A percentile compares a stretch with the other conserved stretches of the same genome.
These are phyloP conservation scores for Galbula dea DNA, from an alignment of 2,113 vertebrate genomes.

Conservation along the genomic window DNA sequence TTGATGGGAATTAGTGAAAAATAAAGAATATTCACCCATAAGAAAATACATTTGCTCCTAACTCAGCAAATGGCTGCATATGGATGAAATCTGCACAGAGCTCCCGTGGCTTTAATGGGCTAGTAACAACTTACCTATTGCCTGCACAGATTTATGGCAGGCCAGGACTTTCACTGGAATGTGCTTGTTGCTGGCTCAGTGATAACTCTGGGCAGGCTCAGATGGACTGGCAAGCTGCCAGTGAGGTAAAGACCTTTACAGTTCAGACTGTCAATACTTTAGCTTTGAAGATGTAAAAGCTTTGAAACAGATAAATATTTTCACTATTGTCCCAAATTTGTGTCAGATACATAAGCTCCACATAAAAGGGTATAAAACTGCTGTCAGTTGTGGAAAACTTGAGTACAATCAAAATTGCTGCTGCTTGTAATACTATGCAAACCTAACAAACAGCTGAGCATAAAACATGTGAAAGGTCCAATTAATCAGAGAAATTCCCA, in stretches of 20 bases:
- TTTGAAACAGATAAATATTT: neutral
- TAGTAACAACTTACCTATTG: neutral
- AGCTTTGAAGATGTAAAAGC: neutral
- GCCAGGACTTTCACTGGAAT: neutral
- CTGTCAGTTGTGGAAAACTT: neutral
- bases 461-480: neutral
- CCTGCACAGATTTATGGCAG: neutral
- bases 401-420: neutral
- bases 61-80: too few relatives aligned
- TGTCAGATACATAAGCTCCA: neutral
- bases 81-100: neutral
- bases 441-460: neutral
- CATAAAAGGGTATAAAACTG: neutral
- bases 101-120: too few relatives aligned
- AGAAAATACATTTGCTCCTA: neutral
- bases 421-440: neutral
- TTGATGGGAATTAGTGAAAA: neutral
- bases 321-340: neutral
- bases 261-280: neutral
- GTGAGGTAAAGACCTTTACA: accelerated
- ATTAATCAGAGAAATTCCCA: neutral
- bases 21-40: neutral
- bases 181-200: neutral
- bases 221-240: neutral
- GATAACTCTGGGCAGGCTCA: neutral